phyloP scores from a whole-genome alignment of 2,113 vertebrate species.

The human region GRCh38 chr17:28483501-28484000 shows the following conservation, averaged over 20 bases:
- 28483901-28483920: neutral
- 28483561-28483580: no score
- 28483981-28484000: neutral
- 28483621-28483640: no score
- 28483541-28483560: no score
- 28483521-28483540: no score
- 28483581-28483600: no score
- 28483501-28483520: no score
- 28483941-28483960: neutral
- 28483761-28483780: neutral
- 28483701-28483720: neutral
- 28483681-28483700: neutral
- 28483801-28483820: neutral
- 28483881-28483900: neutral
- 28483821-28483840: neutral
- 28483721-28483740: neutral
- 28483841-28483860: neutral
- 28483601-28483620: no score
- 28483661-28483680: neutral
- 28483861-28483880: neutral
- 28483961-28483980: neutral
- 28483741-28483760: neutral
- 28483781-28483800: neutral
- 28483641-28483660: no score
- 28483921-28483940: neutral